These are phyloP conservation scores for Perognathus longimembris DNA, from an alignment of 2,113 vertebrate species.

Conservation along the genomic window DNA sequence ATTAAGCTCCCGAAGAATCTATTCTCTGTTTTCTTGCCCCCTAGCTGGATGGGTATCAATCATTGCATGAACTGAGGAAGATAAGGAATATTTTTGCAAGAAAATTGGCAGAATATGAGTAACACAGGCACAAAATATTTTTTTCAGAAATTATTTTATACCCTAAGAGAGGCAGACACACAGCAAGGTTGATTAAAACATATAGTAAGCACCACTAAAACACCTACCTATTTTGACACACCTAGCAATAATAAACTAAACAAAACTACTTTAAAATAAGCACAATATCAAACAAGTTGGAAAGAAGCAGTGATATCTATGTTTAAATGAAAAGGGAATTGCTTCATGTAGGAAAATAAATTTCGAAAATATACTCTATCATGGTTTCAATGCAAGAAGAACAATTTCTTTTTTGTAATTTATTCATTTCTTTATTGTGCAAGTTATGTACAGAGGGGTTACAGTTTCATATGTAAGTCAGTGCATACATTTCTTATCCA, in stretches of 20 bases:
- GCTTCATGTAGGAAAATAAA: background rate
- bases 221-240: background rate
- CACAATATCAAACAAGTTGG: background rate
- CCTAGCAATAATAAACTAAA: background rate
- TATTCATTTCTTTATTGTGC: too few species aligned
- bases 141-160: background rate
- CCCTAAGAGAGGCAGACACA: background rate
- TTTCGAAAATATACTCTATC: background rate
- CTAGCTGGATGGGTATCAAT: background rate
- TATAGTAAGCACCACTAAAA: background rate
- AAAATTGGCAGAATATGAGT: background rate
- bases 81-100: background rate
- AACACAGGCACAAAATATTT: background rate
- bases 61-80: background rate
- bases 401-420: too few species aligned
- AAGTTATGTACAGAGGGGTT: too few species aligned
- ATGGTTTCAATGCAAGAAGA: background rate
- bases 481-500: too few species aligned
- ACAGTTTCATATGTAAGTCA: too few species aligned
- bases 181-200: rapidly evolving
- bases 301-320: background rate
- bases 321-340: background rate
- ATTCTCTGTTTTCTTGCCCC: background rate
- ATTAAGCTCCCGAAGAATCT: background rate
- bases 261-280: background rate